These are phyloP conservation scores for Ormia ochracea DNA, from an alignment of 2,888 invertebrate genomes.

Conservation along the genomic window DNA sequence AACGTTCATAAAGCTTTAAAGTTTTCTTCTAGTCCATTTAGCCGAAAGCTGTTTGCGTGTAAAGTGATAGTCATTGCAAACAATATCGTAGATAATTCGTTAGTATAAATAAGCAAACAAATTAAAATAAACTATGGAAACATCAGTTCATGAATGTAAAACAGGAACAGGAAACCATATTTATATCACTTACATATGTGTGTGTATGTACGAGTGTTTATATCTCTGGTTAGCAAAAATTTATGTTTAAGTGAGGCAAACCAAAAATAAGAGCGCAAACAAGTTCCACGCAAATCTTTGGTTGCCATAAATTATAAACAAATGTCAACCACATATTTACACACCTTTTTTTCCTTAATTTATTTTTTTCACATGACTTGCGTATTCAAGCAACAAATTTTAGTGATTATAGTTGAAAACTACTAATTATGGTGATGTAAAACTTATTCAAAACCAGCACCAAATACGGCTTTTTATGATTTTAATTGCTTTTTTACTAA, in stretches of 20 bases:
- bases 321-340: no score
- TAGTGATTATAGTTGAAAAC: neutral
- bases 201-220: neutral
- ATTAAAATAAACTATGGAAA: neutral
- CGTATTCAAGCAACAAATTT: neutral
- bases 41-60: neutral
- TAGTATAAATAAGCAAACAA: neutral
- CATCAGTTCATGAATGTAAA: neutral
- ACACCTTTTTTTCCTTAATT: neutral
- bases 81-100: no score
- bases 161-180: conserved; percentile 19
- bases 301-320: no score
- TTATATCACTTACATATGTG: neutral
- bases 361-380: neutral
- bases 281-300: no score
- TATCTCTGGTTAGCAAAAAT: neutral
- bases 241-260: no score
- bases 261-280: no score
- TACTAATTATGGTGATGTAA: neutral
- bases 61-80: neutral
- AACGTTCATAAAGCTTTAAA: no score
- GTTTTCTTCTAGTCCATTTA: conserved; percentile 1
- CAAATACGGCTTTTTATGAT: neutral
- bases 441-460: neutral
- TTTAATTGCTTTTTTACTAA: neutral